phyloP scores from a whole-genome alignment of 2,113 vertebrate genomes.

The Nibea coibor region DNA sequence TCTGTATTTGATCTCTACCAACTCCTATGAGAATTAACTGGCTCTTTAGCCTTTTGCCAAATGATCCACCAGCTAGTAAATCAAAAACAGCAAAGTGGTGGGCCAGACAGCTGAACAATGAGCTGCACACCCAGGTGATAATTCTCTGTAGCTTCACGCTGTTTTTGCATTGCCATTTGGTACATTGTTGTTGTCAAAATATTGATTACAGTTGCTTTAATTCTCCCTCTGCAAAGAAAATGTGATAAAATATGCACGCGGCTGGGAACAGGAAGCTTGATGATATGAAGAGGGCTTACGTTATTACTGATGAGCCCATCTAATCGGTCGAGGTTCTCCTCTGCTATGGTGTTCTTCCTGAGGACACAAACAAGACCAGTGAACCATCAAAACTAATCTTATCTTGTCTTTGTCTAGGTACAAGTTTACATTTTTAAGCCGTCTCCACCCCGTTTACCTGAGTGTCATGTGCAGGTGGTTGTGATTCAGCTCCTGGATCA shows the following conservation, averaged over 20 bases:
- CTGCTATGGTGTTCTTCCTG: conserved; percentile 66
- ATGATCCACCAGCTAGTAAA: neutral
- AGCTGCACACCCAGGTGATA: neutral
- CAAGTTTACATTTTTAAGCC: neutral
- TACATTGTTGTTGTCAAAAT: neutral
- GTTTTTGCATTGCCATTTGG: neutral
- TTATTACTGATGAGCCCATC: neutral
- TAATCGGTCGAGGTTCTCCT: conserved; percentile 46
- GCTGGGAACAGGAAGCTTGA: neutral
- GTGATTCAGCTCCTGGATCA: conserved; percentile 23
- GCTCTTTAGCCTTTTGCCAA: neutral
- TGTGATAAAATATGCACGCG: neutral
- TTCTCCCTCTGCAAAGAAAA: neutral
- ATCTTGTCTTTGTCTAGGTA: neutral
- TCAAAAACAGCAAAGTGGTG: neutral
- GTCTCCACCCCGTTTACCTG: conserved; percentile 52
- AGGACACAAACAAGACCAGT: conserved; percentile 13
- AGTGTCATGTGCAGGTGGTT: neutral
- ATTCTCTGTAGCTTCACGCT: neutral
- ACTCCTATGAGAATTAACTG: neutral
- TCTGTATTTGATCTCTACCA: neutral
- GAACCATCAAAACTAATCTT: neutral
- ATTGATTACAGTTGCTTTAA: neutral
- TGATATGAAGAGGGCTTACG: conserved; percentile 32
- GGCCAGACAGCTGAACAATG: neutral